phyloP scores from a whole-genome alignment of 2,888 invertebrate species.

The Meta bourneti region DNA sequence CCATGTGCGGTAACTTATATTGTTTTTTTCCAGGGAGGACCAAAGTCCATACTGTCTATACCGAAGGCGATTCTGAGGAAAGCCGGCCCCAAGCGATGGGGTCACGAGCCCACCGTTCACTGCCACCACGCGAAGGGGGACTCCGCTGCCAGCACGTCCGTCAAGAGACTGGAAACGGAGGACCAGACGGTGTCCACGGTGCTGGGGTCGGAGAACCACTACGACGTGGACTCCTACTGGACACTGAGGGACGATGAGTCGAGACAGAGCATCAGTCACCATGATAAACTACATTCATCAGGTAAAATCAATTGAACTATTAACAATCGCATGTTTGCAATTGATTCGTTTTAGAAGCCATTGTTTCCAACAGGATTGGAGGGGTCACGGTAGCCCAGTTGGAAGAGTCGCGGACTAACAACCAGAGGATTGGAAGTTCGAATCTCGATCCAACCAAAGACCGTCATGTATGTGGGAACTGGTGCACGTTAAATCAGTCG shows the following conservation, averaged over 20 bases:
- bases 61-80: conserved; percentile 68
- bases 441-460: too few relatives aligned
- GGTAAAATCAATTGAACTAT: not conserved
- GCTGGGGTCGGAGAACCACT: conserved; percentile 54
- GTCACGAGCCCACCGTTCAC: conserved; percentile 13
- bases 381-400: too few relatives aligned
- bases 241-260: not conserved
- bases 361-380: too few relatives aligned
- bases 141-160: not conserved
- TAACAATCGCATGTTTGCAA: not conserved
- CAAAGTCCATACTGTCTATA: conserved; percentile 54
- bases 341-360: too few relatives aligned
- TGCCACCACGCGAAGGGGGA: not conserved
- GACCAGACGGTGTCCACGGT: conserved; percentile 69
- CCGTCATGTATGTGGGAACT: too few relatives aligned
- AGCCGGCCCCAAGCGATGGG: conserved; percentile 7
- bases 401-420: too few relatives aligned
- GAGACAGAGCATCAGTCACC: not conserved
- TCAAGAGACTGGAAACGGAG: conserved; percentile 43
- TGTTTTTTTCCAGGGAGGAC: conserved; percentile 20
- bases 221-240: conserved; percentile 40
- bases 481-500: too few relatives aligned
- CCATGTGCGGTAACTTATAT: too few relatives aligned
- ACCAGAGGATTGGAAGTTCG: too few relatives aligned
- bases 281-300: not conserved